A percentile compares a stretch with the other conserved stretches of the same genome.
These are phyloP conservation scores for Hybognathus amarus DNA, from an alignment of 2,797 vertebrate species.

Conservation along the genomic window DNA sequence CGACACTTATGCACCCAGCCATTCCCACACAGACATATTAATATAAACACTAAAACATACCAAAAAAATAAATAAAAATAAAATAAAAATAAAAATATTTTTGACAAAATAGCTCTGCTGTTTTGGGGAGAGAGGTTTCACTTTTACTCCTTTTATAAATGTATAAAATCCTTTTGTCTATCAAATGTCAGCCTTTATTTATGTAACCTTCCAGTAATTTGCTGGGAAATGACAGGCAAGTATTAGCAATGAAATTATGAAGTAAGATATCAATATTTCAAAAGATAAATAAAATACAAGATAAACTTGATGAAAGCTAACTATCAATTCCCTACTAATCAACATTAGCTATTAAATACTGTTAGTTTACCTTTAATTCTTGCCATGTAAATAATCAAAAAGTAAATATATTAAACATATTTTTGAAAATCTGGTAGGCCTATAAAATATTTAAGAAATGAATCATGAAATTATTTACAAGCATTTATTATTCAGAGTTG, in stretches of 20 bases:
- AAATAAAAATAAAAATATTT: too few species aligned
- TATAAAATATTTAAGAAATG: neutral
- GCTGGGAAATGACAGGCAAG: neutral
- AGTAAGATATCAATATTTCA: neutral
- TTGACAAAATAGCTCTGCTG: too few species aligned
- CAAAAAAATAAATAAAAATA: too few species aligned
- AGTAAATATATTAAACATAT: neutral
- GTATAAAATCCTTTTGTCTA: neutral
- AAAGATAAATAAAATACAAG: neutral
- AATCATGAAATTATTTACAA: neutral
- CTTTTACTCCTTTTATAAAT: neutral
- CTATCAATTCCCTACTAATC: neutral
- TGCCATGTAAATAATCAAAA: neutral
- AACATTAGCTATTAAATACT: neutral
- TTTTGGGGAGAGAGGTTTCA: neutral
- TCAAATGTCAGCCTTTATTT: neutral
- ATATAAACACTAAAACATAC: neutral
- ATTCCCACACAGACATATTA: neutral
- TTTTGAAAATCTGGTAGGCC: neutral
- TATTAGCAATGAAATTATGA: neutral
- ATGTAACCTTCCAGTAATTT: neutral
- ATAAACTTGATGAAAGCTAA: neutral
- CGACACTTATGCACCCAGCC: neutral
- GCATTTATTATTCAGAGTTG: neutral
- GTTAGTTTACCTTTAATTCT: neutral